These are phyloP conservation scores for Desoria tigrina DNA, from an alignment of 2,888 invertebrate genomes.

Conservation along the genomic window DNA sequence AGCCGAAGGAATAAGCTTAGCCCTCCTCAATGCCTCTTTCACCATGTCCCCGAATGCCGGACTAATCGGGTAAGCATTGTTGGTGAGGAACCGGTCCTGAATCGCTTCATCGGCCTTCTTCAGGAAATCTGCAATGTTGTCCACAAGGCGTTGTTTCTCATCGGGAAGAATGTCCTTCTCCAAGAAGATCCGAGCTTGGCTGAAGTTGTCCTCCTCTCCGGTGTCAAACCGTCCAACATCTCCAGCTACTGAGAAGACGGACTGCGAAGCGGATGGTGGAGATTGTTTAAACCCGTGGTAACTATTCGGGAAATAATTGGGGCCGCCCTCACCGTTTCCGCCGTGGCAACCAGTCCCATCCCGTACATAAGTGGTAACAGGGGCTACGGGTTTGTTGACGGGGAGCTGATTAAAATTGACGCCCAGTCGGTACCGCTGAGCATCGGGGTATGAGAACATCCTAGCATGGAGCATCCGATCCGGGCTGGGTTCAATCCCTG, in stretches of 20 bases:
- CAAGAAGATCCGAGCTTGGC: constrained; percentile 80
- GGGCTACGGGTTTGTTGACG: constrained; percentile 83
- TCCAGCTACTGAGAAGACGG: constrained; percentile 66
- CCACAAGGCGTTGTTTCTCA: not conserved
- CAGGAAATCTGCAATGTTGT: constrained; percentile 19
- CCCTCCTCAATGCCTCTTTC: no score
- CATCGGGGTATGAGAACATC: constrained; percentile 71
- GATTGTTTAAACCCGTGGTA: constrained; percentile 81
- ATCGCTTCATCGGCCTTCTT: constrained; percentile 11
- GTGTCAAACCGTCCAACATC: constrained; percentile 77
- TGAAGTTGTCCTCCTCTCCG: constrained; percentile 85
- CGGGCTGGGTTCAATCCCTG: constrained; percentile 37
- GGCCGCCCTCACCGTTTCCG: constrained; percentile 81
- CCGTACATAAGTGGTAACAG: constrained; percentile 71
- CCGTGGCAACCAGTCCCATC: constrained; percentile 71
- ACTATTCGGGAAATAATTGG: constrained; percentile 96
- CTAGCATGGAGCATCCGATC: constrained; percentile 36
- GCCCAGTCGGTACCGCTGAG: constrained; percentile 87
- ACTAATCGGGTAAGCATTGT: constrained; percentile 17
- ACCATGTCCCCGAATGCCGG: constrained; percentile 11
- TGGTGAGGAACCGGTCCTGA: constrained; percentile 16
- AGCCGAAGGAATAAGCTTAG: no score
- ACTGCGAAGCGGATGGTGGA: constrained; percentile 65
- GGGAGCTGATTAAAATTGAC: constrained; percentile 89
- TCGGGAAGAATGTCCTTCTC: constrained; percentile 64